phyloP scores from a whole-genome alignment of 2,113 vertebrate genomes.

The Oreochromis niloticus region DNA sequence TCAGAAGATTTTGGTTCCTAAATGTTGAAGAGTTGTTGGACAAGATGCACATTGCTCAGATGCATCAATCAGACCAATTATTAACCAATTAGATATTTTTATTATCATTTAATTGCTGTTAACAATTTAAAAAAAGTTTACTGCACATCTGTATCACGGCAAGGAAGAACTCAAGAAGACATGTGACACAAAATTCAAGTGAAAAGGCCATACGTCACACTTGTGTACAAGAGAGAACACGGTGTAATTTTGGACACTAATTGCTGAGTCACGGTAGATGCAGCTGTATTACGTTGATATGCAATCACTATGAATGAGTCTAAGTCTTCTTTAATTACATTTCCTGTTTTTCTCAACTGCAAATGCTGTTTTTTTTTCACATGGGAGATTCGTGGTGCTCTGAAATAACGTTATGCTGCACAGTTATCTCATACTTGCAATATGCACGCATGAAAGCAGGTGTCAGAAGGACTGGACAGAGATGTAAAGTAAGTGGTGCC shows the following conservation, averaged over 20 bases:
- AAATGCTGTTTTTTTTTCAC: neutral
- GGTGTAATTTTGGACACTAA: slow-evolving; percentile 1
- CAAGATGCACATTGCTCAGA: neutral
- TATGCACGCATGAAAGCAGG: neutral
- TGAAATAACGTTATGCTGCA: neutral
- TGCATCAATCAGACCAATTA: neutral
- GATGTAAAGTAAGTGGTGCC: slow-evolving; percentile 1
- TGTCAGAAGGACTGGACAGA: slow-evolving; percentile 4
- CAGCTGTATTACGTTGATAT: slow-evolving; percentile 1
- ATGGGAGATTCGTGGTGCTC: neutral
- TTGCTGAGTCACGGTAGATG: neutral
- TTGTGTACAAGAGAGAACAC: neutral
- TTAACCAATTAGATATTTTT: neutral
- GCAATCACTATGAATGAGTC: neutral
- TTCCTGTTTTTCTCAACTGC: neutral
- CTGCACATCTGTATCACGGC: neutral
- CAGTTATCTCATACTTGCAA: neutral
- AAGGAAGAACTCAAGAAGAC: neutral
- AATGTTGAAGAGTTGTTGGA: neutral
- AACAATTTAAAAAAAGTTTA: neutral
- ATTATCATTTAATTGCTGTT: neutral
- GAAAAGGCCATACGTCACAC: neutral
- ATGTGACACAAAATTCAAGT: neutral
- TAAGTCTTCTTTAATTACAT: neutral
- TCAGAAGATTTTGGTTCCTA: neutral